Evolutionary conservation across 1,140 invertebrate genomes (phyloP).

Genomic region (Brachionus calyciflorus): DNA sequence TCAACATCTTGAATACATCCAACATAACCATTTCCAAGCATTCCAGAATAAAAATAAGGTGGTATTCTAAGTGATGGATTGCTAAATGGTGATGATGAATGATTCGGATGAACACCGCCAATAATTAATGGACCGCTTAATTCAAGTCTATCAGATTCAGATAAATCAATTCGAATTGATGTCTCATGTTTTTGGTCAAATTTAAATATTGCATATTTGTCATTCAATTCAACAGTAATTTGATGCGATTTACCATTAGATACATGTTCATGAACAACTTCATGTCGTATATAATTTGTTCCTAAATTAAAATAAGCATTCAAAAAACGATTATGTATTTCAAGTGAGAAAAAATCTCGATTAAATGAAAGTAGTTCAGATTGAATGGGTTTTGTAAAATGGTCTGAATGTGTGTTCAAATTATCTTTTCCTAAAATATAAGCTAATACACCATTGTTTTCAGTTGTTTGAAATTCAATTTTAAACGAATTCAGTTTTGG

Average conservation of each 20-base stretch:
- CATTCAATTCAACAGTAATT: slow-evolving; percentile 2
- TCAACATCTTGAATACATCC: slow-evolving; percentile 90
- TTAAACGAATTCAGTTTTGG: background rate
- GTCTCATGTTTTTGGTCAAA: slow-evolving; percentile 32
- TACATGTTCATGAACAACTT: slow-evolving; percentile 16
- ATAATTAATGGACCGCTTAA: slow-evolving; percentile 78
- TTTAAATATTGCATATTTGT: slow-evolving; percentile 29
- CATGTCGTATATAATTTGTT: slow-evolving; percentile 22
- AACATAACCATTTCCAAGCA: slow-evolving; percentile 82
- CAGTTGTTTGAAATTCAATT: slow-evolving; percentile 42
- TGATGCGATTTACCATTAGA: slow-evolving; percentile 35
- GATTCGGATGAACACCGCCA: slow-evolving; percentile 71
- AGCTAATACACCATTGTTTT: slow-evolving; percentile 33
- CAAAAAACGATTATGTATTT: slow-evolving; percentile 44
- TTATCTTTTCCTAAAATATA: slow-evolving; percentile 36
- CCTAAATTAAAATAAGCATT: slow-evolving; percentile 40
- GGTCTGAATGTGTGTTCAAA: background rate
- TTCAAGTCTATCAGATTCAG: slow-evolving; percentile 69
- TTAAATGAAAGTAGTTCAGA: slow-evolving; percentile 5
- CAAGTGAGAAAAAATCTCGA: slow-evolving; percentile 38
- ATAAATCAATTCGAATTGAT: background rate
- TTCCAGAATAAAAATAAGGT: slow-evolving; percentile 82
- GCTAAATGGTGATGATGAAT: slow-evolving; percentile 61
- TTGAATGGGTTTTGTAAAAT: background rate
- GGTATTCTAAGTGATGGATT: slow-evolving; percentile 64